Conservation (phyloP, 2,888 invertebrate species). For the Habroteleia sp. region DNA sequence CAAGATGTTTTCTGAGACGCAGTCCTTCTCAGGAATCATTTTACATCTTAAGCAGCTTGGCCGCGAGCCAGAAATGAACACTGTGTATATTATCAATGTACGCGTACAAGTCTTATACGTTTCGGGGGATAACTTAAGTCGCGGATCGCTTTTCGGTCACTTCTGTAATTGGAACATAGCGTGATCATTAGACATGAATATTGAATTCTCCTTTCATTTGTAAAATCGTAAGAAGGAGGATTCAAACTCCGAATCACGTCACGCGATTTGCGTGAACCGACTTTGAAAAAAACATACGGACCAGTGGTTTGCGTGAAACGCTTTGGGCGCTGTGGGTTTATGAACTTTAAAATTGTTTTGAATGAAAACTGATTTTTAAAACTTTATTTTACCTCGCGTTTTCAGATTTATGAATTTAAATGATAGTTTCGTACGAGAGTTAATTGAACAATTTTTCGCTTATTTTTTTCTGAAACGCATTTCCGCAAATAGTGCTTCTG, state of each 20-base stretch:
- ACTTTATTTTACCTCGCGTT: too few species aligned
- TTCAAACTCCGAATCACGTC: constrained; percentile 32
- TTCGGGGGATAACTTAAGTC: constrained; percentile 47
- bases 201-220: constrained; percentile 52
- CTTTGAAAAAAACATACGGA: constrained; percentile 23
- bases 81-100: constrained; percentile 47
- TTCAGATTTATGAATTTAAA: too few species aligned
- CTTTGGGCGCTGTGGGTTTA: not conserved
- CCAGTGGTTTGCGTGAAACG: constrained; percentile 16
- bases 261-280: constrained; percentile 29
- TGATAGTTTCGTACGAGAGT: too few species aligned
- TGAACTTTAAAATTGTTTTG: too few species aligned
- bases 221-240: constrained; percentile 33
- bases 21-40: constrained; percentile 49
- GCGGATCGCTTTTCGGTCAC: constrained; percentile 56
- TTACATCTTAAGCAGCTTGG: constrained; percentile 64
- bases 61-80: constrained; percentile 63
- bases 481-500: too few species aligned
- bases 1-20: constrained; percentile 59
- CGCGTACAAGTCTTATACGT: constrained; percentile 3
- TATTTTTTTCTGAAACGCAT: too few species aligned
- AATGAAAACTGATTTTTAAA: too few species aligned
- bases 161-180: constrained; percentile 64
- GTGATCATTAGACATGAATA: constrained; percentile 66
- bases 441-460: too few species aligned